Evolutionary conservation across 2,113 vertebrate species (phyloP).

Genomic region (Crotalus viridis): DNA sequence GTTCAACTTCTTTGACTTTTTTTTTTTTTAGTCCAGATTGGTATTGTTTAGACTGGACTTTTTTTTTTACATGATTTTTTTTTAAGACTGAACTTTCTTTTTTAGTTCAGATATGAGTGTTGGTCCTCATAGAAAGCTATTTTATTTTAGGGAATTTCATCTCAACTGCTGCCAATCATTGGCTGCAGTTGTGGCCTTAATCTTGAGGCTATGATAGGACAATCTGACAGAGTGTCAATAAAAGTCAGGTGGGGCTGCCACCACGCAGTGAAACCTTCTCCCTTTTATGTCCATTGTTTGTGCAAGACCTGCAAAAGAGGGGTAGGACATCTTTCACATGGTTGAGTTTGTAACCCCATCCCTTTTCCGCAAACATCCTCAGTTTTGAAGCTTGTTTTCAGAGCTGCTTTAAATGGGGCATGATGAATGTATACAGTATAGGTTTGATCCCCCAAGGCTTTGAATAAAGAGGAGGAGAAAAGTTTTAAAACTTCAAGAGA

Average conservation of each 20-base stretch:
- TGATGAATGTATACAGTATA: neutral
- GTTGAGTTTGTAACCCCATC: neutral
- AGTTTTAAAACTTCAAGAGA: neutral
- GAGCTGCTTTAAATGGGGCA: neutral
- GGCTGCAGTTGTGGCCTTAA: neutral
- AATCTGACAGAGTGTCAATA: neutral
- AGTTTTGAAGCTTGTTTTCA: neutral
- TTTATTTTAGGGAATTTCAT: neutral
- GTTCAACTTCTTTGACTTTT: no score
- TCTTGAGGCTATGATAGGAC: neutral
- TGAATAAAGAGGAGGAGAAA: neutral
- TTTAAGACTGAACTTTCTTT: neutral
- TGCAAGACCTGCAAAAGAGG: neutral
- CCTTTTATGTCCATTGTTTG: neutral
- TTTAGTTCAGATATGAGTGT: neutral
- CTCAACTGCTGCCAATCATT: neutral
- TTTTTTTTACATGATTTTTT: no score
- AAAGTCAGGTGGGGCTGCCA: neutral
- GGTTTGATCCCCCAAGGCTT: neutral
- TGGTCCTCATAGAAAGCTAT: neutral
- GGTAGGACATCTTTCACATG: neutral
- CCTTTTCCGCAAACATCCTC: neutral
- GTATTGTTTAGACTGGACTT: no score
- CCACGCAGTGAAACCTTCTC: neutral
- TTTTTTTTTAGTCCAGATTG: no score